These are phyloP conservation scores for Cyanoderma ruficeps DNA, from an alignment of 2,113 vertebrate species.

Conservation along the genomic window DNA sequence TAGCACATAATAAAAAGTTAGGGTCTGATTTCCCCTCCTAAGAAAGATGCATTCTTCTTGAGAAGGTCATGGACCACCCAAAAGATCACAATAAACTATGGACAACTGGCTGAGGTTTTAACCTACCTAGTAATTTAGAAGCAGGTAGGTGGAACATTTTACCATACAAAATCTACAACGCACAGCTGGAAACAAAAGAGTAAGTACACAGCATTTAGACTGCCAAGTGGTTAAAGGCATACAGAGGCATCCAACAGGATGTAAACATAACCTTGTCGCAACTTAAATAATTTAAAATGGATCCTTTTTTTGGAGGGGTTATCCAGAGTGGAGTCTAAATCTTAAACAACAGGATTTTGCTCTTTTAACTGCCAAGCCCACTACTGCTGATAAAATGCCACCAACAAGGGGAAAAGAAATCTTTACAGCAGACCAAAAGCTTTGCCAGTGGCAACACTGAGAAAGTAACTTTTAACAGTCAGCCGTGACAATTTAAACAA, in stretches of 20 bases:
- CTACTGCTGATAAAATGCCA: not conserved
- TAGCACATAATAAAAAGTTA: not conserved
- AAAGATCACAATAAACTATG: not conserved
- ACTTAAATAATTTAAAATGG: slow-evolving; percentile 30
- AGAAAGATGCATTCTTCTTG: not conserved
- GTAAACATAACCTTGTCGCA: slow-evolving; percentile 28
- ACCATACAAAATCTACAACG: not conserved
- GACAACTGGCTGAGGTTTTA: not conserved
- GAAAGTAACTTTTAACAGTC: slow-evolving; percentile 18
- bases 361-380: not conserved
- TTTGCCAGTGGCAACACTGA: not conserved
- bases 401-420: not conserved
- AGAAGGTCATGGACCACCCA: not conserved
- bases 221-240: slow-evolving; percentile 17
- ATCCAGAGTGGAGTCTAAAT: not conserved
- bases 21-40: not conserved
- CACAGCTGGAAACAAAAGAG: slow-evolving; percentile 41
- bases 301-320: not conserved
- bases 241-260: slow-evolving; percentile 44
- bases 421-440: not conserved
- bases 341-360: not conserved
- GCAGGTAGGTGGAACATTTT: not conserved
- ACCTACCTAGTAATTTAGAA: slow-evolving; percentile 17
- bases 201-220: not conserved
- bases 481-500: not conserved